A percentile compares a stretch with the other conserved stretches of the same genome.
phyloP scores from a whole-genome alignment of 2,113 vertebrate species.

The Limnothrissa miodon region DNA sequence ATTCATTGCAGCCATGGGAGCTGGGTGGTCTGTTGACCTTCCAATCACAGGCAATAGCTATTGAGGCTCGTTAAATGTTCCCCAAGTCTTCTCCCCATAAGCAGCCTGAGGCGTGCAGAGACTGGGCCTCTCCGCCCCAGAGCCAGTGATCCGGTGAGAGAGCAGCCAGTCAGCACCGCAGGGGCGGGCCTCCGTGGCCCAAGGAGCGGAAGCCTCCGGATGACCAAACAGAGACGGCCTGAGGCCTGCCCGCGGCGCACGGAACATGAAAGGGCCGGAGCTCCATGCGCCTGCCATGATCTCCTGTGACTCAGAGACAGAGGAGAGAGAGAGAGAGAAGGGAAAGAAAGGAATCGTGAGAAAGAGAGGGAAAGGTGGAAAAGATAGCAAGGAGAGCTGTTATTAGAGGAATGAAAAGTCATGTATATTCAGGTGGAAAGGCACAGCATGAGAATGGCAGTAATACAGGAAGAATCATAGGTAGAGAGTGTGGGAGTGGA shows the following conservation, averaged over 20 bases:
- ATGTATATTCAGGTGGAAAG: background rate
- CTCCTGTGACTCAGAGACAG: background rate
- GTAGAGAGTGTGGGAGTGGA: background rate
- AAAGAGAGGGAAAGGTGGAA: background rate
- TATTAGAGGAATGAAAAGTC: background rate
- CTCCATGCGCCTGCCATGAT: conserved; percentile 14
- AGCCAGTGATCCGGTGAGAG: background rate
- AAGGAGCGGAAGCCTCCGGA: background rate
- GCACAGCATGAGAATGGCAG: background rate
- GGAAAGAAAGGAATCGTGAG: background rate
- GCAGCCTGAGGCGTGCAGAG: background rate
- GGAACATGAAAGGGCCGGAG: conserved; percentile 21
- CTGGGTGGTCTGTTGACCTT: background rate
- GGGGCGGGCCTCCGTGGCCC: background rate
- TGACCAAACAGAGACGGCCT: background rate
- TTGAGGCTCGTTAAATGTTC: too few species aligned
- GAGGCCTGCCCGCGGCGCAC: background rate
- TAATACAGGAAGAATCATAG: background rate
- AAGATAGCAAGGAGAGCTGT: background rate
- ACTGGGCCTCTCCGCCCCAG: too few species aligned
- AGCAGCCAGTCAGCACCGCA: background rate
- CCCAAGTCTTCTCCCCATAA: background rate
- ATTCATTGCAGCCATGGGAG: background rate
- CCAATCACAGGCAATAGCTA: background rate
- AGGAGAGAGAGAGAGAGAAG: background rate